A percentile compares a stretch with the other conserved stretches of the same genome.
phyloP scores from a whole-genome alignment of 2,888 invertebrate species.

The Hanleya hanleyi region DNA sequence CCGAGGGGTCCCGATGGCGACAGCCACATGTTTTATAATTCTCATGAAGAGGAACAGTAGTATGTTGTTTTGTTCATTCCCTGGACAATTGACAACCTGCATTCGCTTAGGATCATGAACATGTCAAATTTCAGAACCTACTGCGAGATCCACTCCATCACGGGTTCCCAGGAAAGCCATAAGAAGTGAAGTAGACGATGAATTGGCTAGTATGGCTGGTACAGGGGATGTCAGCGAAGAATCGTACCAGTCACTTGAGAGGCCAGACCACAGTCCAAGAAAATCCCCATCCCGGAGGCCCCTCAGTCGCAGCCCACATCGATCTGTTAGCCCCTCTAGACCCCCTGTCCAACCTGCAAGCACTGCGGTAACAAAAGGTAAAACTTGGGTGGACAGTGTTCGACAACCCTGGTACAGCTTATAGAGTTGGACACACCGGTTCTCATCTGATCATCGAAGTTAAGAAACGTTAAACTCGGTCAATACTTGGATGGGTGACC shows the following conservation, averaged over 20 bases:
- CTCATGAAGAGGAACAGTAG: not conserved
- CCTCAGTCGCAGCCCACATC: not conserved
- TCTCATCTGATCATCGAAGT: no score
- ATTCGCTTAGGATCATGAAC: no score
- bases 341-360: not conserved
- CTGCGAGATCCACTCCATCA: not conserved
- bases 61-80: not conserved
- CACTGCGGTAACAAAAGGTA: conserved; percentile 4
- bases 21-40: no score
- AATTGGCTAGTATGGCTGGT: conserved; percentile 63
- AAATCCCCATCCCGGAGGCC: not conserved
- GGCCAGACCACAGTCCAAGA: not conserved
- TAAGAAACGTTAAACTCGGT: no score
- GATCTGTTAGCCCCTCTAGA: not conserved
- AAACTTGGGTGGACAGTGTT: no score
- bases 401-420: no score
- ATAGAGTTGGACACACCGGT: no score
- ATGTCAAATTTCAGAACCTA: not conserved
- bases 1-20: no score
- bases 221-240: conserved; percentile 21
- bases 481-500: no score
- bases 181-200: conserved; percentile 49
- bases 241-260: no score
- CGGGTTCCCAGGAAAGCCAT: not conserved
- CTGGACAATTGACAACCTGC: no score